A percentile compares a stretch with the other conserved stretches of the same genome.
phyloP scores from a whole-genome alignment of 2,888 invertebrate genomes.

The Ophioninae sp. region DNA sequence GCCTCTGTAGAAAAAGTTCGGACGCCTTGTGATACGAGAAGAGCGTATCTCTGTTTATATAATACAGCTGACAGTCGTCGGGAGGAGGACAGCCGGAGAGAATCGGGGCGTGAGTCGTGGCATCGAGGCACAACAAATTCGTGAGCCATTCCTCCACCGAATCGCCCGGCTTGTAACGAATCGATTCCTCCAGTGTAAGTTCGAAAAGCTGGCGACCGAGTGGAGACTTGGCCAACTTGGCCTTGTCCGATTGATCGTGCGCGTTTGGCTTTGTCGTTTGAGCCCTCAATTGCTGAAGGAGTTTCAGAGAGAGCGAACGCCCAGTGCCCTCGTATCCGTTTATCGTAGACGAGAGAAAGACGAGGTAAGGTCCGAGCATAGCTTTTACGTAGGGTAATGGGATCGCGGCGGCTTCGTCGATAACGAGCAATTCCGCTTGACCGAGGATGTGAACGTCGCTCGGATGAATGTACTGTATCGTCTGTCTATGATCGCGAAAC shows the following conservation, averaged over 20 bases:
- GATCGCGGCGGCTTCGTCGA: slow-evolving; percentile 99
- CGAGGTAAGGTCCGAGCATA: slow-evolving; percentile 94
- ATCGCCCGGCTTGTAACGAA: slow-evolving; percentile 92
- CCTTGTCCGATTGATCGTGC: slow-evolving; percentile 81
- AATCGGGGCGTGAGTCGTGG: slow-evolving; percentile 86
- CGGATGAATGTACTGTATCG: slow-evolving; percentile 98
- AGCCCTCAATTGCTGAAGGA: slow-evolving; percentile 92
- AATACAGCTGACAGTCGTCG: slow-evolving; percentile 92
- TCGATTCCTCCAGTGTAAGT: slow-evolving; percentile 94
- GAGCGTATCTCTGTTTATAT: slow-evolving; percentile 94
- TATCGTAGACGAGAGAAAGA: slow-evolving; percentile 97
- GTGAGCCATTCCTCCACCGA: slow-evolving; percentile 95
- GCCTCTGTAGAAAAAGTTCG: slow-evolving; percentile 93
- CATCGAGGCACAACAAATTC: slow-evolving; percentile 94
- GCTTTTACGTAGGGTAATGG: slow-evolving; percentile 95
- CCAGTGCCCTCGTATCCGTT: slow-evolving; percentile 99
- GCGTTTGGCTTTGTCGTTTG: slow-evolving; percentile 83
- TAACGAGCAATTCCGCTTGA: slow-evolving; percentile 96
- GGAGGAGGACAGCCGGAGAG: slow-evolving; percentile 94
- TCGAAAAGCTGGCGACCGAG: slow-evolving; percentile 82
- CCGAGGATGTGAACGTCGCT: slow-evolving; percentile 93
- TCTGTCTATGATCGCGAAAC: slow-evolving; percentile 94
- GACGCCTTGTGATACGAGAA: slow-evolving; percentile 98
- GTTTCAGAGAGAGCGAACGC: slow-evolving; percentile 95
- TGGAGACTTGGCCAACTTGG: slow-evolving; percentile 79